Base-by-base conservation (phyloP, 2,888 invertebrate genomes). In the Mechanitis mazaeus region DNA sequence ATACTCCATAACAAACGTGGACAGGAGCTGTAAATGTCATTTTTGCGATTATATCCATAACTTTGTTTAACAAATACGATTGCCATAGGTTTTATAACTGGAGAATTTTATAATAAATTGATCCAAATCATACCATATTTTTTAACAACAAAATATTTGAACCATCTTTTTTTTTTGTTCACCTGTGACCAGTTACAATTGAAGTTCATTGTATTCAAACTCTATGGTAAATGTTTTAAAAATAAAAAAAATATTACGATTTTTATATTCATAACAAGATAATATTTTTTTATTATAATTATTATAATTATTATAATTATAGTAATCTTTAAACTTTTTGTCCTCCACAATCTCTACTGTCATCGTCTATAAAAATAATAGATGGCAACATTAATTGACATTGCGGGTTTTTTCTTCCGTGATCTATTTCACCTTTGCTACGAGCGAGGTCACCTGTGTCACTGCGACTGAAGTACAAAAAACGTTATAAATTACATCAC, bases 391-490 rank as follows among this genome's bases (percentile, higher is more conserved):
- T 64, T 59, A 59, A 33, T 54, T 54, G 28, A 55, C 55, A 35
- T 61, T 50, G 59, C 47, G 60, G 54, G 59, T 72, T 78, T 83
- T 69, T 61, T 59, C 31, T 54, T 35, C 71, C 63, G 55, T 64
- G 58, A 71, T 69, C 74, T 68, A 70, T 65, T 71, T 77, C 75
- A 80, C 78, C 78, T 80, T 72, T 74, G 72, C 71, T 76, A 74
- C 69, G 66, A 66, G 54, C 84, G 83, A 84, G 84, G 83, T 83
- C 84, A 70, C 61, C 61, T 58, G 66, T 69, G 68, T 72, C 75
- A 75, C 74, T 73, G 75, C 72, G 73, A 71, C 72, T 72, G 72
- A 72, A 72, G 71, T 73, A 60, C 64, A 57, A 61, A 64, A 64
- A 66, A 62, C 58, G 20, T 20, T 20, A 20, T 20, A 20, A 20